Base-by-base conservation (phyloP, 2,888 invertebrate species). In the Coremacera marginata region DNA sequence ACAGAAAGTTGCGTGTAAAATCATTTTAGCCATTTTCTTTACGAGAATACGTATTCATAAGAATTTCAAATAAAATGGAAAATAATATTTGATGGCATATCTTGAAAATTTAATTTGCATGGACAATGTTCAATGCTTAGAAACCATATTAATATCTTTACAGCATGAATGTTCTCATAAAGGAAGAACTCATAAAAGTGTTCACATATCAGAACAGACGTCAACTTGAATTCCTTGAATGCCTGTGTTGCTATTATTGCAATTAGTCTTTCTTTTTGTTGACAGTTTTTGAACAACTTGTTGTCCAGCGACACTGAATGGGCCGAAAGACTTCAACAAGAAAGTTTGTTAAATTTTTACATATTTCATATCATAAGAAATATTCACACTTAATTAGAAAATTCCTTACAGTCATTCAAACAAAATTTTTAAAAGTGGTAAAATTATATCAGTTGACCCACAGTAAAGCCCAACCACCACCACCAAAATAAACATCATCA, bases 381-480 rank as follows among this genome's bases (percentile, higher is more conserved):
- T 83, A 85, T 86, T 84, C 85, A 84, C 86, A 86, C 84, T 86
- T 84, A 85, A 86, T 86, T 86, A 86, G 83, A 84, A 84, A 86
- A 86, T 86, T 83, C 86, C 86, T 67, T 70, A 76, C 74, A 78
- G 83, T 44, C 67, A 83, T 77, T 83, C 80, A 84, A 82, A 84
- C 81, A 84, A 78, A 85, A 82, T 84, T 19, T 44, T 37, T 57
- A 22, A 70, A 22, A 60, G 83, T 85, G 81, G 80, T 78, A 75
- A 79, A 34, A 83, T 83, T 83, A 84, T 81, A 82, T 84, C 80
- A 84, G n/a, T 31, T 31, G 31, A 31, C 8, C 31, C 4, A 25
- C 27, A 27, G 8, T 0, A 25, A 11, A n/a, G 22, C 14, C n/a
- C 25, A 14, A 27, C 25, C 25, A 44, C 14, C 37, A 37, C 37